Evolutionary conservation across 2,797 vertebrate species (phyloP).

Genomic region (Dallia pectoralis): DNA sequence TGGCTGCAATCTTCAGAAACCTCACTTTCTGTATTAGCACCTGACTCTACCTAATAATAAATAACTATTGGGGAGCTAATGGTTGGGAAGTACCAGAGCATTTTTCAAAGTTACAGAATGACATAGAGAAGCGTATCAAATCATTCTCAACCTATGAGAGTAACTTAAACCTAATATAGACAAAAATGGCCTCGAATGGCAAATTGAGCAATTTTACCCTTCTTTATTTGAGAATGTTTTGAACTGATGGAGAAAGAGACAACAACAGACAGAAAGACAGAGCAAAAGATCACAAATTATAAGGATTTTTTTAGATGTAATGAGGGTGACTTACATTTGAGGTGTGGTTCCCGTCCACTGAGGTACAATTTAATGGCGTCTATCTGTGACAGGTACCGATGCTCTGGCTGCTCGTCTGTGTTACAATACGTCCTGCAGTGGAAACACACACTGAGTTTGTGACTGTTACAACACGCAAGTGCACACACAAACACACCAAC

Average conservation of each 20-base stretch:
- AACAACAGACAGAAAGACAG: not conserved
- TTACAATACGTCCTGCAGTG: slow-evolving; percentile 91
- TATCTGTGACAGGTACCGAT: slow-evolving; percentile 88
- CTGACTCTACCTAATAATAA: too few relatives aligned
- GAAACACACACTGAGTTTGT: slow-evolving; percentile 1
- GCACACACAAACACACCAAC: slow-evolving; percentile 14
- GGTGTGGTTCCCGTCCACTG: slow-evolving; percentile 85
- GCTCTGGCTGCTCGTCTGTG: slow-evolving; percentile 88
- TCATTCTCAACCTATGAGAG: not conserved
- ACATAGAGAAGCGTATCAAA: too few relatives aligned
- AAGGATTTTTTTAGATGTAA: not conserved
- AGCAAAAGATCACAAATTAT: not conserved
- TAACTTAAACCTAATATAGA: not conserved
- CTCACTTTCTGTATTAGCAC: too few relatives aligned
- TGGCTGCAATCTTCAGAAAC: too few relatives aligned
- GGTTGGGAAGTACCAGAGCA: too few relatives aligned
- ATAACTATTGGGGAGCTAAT: too few relatives aligned
- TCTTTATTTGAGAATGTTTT: too few relatives aligned
- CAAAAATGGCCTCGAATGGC: too few relatives aligned
- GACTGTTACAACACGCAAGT: slow-evolving; percentile 3
- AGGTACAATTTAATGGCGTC: slow-evolving; percentile 96
- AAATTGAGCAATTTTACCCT: too few relatives aligned
- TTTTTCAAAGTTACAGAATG: too few relatives aligned
- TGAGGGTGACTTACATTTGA: slow-evolving; percentile 83
- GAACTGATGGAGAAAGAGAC: not conserved